Evolutionary conservation across 2,797 vertebrate genomes (phyloP), one percentile per base, ranked within the genome.

Genomic region (Typhlichthys subterraneus): DNA sequence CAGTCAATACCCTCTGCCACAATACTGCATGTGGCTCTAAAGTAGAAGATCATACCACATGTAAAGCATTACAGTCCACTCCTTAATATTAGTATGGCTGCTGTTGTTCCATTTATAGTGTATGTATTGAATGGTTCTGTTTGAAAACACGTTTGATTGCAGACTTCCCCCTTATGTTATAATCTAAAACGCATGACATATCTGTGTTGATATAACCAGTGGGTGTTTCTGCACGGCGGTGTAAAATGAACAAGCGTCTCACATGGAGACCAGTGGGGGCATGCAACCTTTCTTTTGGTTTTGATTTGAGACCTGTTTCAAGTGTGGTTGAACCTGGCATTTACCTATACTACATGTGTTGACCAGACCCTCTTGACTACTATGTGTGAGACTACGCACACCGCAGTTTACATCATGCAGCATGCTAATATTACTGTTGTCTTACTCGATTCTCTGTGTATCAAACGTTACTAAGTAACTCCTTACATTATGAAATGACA

Each of bases 371-470:
- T 57, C 61, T 6, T 38, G 73, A 64, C 59, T 65, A 51, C 77
- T 74, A 65, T 75, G 73, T 77, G 53, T 77, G 73, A 73, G 15
- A 38, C 12, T 48, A 23, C 57, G 50, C 54, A 56, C 49, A 38
- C 29, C 45, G 17, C 78, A 56, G 59, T 67, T 53, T 66, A 68
- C 75, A 57, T 54, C 76, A 33, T 73, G 72, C 87, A 83, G 91
- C 91, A 93, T 91, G 91, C 82, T 85, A 46, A 80, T 82, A 61
- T 72, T 82, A 70, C 75, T 69, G 71, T 79, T 60, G 67, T 83
- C 74, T 72, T 86, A 69, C 67, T 63, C 76, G 74, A 83, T 82
- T 63, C 74, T 84, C 73, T 79, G 13, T 80, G 82, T 89, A 74
- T 83, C 69, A 69, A 86, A 77, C 84, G 65, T 87, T 79, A 75